Percentiles rank a stretch among this genome's conserved stretches.
Evolutionary conservation across 2,113 vertebrate species (phyloP).

Genomic region (Catagonus wagneri): DNA sequence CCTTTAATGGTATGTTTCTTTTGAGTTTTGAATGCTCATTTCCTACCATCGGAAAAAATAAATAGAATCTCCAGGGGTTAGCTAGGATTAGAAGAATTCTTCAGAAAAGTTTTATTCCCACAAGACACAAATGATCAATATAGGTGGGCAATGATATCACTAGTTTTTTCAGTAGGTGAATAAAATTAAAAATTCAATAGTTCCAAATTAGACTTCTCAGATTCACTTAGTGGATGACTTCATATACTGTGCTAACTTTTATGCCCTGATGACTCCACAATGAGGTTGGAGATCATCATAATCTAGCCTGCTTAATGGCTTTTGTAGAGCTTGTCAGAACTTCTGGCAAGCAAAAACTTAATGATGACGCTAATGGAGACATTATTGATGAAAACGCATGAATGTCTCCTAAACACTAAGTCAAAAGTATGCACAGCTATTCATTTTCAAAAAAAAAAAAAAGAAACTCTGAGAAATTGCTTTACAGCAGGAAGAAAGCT

Average conservation of each 20-base stretch:
- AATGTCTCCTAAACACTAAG: neutral
- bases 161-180: neutral
- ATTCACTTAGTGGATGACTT: neutral
- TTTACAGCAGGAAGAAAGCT: neutral
- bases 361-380: neutral
- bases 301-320: neutral
- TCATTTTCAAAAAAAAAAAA: conserved; percentile 43
- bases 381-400: conserved; percentile 16
- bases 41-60: neutral
- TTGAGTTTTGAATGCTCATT: neutral
- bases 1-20: neutral
- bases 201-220: neutral
- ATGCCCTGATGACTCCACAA: neutral
- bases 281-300: neutral
- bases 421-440: neutral
- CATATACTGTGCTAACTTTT: neutral
- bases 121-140: neutral
- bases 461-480: neutral
- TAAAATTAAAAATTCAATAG: neutral
- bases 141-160: neutral
- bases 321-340: neutral
- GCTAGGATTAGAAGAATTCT: neutral
- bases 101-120: neutral
- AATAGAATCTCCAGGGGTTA: neutral
- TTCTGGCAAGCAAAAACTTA: neutral